Percentiles rank a stretch among this genome's conserved stretches.
Evolutionary conservation across 2,797 vertebrate species (phyloP).

Genomic region (Onychomys leucogaster): DNA sequence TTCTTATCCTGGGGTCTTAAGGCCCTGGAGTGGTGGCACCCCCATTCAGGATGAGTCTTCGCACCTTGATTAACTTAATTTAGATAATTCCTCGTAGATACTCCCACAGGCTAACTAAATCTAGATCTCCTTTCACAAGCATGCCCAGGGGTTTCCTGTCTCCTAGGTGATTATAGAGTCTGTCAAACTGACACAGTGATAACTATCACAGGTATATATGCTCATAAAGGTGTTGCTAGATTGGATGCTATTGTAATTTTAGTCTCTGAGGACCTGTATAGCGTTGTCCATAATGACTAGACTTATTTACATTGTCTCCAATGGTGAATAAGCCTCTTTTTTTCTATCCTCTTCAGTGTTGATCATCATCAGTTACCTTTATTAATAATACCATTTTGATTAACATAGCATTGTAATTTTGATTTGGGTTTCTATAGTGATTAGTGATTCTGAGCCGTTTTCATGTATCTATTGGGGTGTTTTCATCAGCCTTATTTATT

Average conservation of each 20-base stretch:
- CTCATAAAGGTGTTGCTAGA: neutral
- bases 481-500: neutral
- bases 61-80: neutral
- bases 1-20: neutral
- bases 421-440: slow-evolving; percentile 35
- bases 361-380: neutral
- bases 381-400: neutral
- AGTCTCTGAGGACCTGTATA: neutral
- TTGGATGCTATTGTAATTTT: neutral
- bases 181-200: neutral
- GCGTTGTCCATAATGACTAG: neutral
- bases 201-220: neutral
- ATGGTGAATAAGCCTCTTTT: neutral
- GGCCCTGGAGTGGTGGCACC: neutral
- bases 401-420: neutral
- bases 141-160: neutral
- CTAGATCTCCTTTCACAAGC: neutral
- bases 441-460: neutral
- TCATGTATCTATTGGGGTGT: neutral
- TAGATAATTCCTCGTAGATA: neutral
- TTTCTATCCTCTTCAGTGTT: neutral
- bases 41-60: neutral
- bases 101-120: neutral
- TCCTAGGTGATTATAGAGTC: neutral
- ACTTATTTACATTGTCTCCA: neutral